Base-by-base conservation (phyloP, 35 echinoderm and acorn worm genomes). In the Stichopus chloronotus region DNA sequence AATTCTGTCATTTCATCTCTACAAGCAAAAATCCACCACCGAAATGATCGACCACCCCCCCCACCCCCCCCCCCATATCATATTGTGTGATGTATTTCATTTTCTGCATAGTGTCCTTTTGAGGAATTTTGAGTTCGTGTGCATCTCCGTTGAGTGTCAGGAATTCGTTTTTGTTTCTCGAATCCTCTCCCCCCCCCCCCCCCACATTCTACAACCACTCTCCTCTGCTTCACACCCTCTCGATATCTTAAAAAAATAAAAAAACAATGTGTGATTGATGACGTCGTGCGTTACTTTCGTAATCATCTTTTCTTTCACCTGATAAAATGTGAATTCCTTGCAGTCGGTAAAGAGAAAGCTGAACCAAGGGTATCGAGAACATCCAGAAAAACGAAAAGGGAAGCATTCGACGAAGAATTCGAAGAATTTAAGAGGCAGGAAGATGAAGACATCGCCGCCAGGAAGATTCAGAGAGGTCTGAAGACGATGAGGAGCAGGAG, bases 401-500 rank as follows among this genome's bases (percentile, higher is more conserved):
- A 89, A 71, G n/a, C 23, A 25, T 89, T 89, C 13, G 76, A 91
- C 53, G 71, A 91, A 79, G 90, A 91, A 79, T 91, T 91, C 57
- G 90, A 91, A 79, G 90, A 91, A 23, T 91, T 91, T 79, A 79
- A 78, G n/a, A 55, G 90, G 25, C 69, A 91, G 19, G 90, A 91
- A 72, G 72, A 91, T 78, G 90, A 91, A 79, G 90, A 91, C 16
- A 91, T 91, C 16, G 90, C 90, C 17, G 90, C 90, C 16, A 91
- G 90, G 24, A 91, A 91, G 90, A 91, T 91, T 58, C 90, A 91
- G 76, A 79, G 71, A 57, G 90, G 90, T 20, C 25, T 91, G 90
- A 91, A 91, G 90, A 91, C 71, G 4, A 91, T 91, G 69, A 91
- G 90, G 55, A 91, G 90, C 58, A 77, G 76, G 72, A 91, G 90